phyloP scores from a whole-genome alignment of 1,140 invertebrate species.

The Pseudomyrmex dendroicus region DNA sequence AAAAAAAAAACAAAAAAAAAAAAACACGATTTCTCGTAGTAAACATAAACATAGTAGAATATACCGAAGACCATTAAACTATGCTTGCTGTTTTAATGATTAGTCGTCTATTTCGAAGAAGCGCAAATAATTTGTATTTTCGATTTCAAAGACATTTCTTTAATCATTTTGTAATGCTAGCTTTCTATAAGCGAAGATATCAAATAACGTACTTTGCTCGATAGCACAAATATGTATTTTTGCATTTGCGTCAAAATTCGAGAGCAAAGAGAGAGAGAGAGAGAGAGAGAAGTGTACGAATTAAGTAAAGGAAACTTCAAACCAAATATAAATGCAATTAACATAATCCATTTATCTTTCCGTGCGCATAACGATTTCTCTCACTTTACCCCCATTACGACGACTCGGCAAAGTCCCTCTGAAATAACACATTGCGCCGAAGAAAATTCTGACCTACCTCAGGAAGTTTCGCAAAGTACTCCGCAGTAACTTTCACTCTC shows the following conservation, averaged over 20 bases:
- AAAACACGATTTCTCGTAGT: too few relatives aligned
- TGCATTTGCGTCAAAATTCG: neutral
- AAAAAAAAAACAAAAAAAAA: too few relatives aligned
- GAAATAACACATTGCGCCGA: slow-evolving; percentile 74
- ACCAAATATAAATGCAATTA: slow-evolving; percentile 32
- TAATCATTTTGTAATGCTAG: too few relatives aligned
- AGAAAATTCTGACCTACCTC: slow-evolving; percentile 74
- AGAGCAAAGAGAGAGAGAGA: neutral
- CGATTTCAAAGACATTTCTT: too few relatives aligned
- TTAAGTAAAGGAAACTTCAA: neutral
- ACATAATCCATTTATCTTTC: slow-evolving; percentile 39
- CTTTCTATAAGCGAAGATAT: too few relatives aligned
- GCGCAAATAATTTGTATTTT: too few relatives aligned
- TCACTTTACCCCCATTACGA: slow-evolving; percentile 65
- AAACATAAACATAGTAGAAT: too few relatives aligned
- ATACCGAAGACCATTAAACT: too few relatives aligned
- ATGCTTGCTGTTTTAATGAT: neutral
- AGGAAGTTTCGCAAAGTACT: slow-evolving; percentile 76
- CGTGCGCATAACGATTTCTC: slow-evolving; percentile 46
- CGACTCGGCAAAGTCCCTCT: slow-evolving; percentile 67
- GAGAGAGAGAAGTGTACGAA: too few relatives aligned
- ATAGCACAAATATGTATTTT: too few relatives aligned
- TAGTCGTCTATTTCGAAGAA: neutral
- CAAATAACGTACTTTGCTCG: neutral
- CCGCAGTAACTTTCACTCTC: slow-evolving; percentile 75